Evolutionary conservation across 2,113 vertebrate genomes (phyloP), one percentile per base, ranked within the genome.

Genomic region (Eptesicus fuscus): DNA sequence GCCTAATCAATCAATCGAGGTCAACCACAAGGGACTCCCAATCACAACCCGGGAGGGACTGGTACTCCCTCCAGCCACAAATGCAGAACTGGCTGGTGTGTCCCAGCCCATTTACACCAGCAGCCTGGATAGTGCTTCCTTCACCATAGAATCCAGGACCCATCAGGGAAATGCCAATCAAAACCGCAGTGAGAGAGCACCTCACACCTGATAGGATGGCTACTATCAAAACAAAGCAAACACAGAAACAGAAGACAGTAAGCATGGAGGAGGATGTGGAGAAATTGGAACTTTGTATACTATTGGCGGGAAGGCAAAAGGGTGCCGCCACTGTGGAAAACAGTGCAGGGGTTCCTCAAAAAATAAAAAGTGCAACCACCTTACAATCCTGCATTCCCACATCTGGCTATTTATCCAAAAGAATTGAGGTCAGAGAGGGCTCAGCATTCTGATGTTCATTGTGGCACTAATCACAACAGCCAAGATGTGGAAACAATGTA

Each of bases 291-390:
- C 14, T 35, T 30, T 71, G 82, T 10, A 13, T 30, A 18, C 51
- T 32, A 2, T 65, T 67, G 73, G 30, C 53, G 49, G 40, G 67
- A 82, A n/a, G 37, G 13, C 69, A 56, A 42, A 82, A 18, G 1
- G 6, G 32, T 67, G 4, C 37, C 20, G 25, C 51, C 69, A n/a
- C 28, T n/a, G 14, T 9, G 32, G 42, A 87, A 73, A 70, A 53
- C 35, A 63, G n/a, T 10, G 4, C 0, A 9, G 32, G 10, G 16
- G 0, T 10, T 80, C 47, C 67, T 90, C 1, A 2, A 74, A 37
- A 56, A 74, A 10, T 37, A 18, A 73, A 73, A 85, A 32, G 11
- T 47, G 8, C 13, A 42, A 7, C 56, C 37, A 47, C 23, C 23
- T 23, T 40, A 25, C 9, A 7, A 65, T 42, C 12, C 35, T 4